These are phyloP conservation scores for Apodemia zela DNA, from an alignment of 2,888 invertebrate genomes.

Conservation along the genomic window DNA sequence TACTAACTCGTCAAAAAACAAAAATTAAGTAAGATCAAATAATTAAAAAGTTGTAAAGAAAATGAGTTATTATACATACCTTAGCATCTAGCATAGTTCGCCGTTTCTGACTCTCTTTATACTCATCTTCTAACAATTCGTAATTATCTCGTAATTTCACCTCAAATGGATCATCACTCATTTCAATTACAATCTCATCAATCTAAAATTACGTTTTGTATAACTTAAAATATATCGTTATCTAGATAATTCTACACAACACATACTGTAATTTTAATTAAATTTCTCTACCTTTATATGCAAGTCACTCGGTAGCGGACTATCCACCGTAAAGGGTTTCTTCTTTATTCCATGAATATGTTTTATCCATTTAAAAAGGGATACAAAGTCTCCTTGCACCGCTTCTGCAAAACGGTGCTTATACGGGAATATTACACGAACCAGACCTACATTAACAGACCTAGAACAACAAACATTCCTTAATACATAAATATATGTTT, in stretches of 20 bases:
- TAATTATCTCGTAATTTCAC: conserved; percentile 97
- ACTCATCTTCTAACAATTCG: conserved; percentile 96
- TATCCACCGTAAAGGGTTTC: conserved; percentile 84
- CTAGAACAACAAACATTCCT: conserved; percentile 38
- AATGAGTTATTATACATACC: conserved; percentile 51
- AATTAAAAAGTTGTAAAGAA: neutral
- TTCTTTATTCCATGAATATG: conserved; percentile 87
- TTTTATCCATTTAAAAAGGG: conserved; percentile 96
- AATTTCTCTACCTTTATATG: conserved; percentile 85
- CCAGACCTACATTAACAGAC: conserved; percentile 81
- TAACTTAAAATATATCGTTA: conserved; percentile 6
- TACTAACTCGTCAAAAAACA: neutral
- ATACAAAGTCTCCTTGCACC: conserved; percentile 93
- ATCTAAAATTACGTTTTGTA: conserved; percentile 77
- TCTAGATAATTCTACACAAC: too few species aligned
- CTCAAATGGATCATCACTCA: conserved; percentile 99
- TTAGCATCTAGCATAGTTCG: conserved; percentile 93
- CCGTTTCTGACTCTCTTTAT: conserved; percentile 94
- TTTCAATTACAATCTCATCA: conserved; percentile 92
- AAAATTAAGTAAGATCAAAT: neutral
- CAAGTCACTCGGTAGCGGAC: conserved; percentile 92
- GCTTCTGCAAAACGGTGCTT: conserved; percentile 93
- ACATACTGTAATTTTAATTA: neutral
- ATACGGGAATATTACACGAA: conserved; percentile 90
- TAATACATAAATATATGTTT: neutral